Conservation (phyloP, 2,113 vertebrate genomes). For the Andinoacara biseriatus region DNA sequence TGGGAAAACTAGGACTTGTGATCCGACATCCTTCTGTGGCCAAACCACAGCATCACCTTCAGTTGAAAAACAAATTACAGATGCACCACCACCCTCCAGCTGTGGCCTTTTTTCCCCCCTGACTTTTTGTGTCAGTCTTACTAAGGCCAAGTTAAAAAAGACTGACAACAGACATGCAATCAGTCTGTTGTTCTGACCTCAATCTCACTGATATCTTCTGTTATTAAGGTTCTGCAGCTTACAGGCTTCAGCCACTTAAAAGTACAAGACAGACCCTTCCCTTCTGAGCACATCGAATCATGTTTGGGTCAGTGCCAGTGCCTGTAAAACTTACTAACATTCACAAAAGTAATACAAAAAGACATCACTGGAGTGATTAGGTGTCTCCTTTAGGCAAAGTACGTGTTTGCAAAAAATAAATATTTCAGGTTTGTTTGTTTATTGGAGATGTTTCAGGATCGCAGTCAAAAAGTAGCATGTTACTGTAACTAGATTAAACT, state of each 20-base stretch:
- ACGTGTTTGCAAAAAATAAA: neutral
- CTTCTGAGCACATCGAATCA: neutral
- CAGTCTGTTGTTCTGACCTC: constrained; percentile 1
- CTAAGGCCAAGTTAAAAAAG: neutral
- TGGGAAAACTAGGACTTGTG: neutral
- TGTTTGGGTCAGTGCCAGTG: neutral
- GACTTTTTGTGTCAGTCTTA: neutral
- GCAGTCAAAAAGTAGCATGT: too few relatives aligned
- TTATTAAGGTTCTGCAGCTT: constrained; percentile 6
- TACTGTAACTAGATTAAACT: too few relatives aligned
- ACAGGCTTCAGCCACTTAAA: neutral
- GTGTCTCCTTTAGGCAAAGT: neutral
- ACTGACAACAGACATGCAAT: neutral
- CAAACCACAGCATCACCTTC: neutral
- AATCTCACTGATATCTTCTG: neutral
- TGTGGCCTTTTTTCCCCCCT: neutral
- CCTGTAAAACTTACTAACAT: neutral
- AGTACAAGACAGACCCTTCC: neutral
- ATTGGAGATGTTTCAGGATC: neutral
- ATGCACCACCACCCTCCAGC: neutral
- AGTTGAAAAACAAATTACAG: neutral
- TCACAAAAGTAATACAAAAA: neutral
- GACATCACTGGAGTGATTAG: neutral
- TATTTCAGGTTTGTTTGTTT: neutral
- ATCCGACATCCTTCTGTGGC: neutral